Base-by-base conservation (phyloP, 2,113 vertebrate species). In the Burhinus bistriatus region DNA sequence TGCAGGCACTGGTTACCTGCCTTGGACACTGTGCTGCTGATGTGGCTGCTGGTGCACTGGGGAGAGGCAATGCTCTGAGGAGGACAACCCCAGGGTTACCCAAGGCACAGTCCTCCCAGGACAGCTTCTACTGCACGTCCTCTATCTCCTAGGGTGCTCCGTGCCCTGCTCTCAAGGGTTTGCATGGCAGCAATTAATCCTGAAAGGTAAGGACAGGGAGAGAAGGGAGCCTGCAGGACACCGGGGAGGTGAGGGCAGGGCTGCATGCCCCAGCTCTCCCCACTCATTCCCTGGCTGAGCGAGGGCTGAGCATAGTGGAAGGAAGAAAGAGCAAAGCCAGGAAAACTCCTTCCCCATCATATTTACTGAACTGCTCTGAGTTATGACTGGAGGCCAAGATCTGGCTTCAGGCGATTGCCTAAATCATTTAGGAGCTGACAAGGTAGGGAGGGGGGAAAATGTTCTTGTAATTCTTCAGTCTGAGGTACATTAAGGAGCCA, bases 401-500 rank as follows among this genome's bases (percentile, higher is more conserved):
- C 97, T 98, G 98, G 97, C 98, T 98, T 97, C 97, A 98, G 98
- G 98, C 98, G 81, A 98, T 98, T 98, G 98, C 97, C 98, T 98
- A 98, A 98, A 98, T 98, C 98, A 98, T 98, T 98, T 98, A 98
- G 98, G 98, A 98, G 97, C 97, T 98, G 98, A 98, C 98, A 98
- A 98, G 97, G 97, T 95, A 96, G 98, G 97, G 97, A 97, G 97
- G 98, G 97, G 97, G 98, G 96, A 96, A 98, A 97, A 98, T 98
- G 98, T 98, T 98, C 98, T 98, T 98, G 97, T 98, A 98, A 98
- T 98, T 98, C 98, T 98, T 98, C 98, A 98, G 98, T 98, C 98
- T 98, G 98, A 98, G 98, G 98, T 98, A 98, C 98, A 98, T 98
- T 98, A 98, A 98, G 98, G 98, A 98, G 98, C 98, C 98, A 98